Percentiles rank a stretch among this genome's conserved stretches.
Conservation (phyloP, 2,888 invertebrate genomes). For the Punctoribates punctum region DNA sequence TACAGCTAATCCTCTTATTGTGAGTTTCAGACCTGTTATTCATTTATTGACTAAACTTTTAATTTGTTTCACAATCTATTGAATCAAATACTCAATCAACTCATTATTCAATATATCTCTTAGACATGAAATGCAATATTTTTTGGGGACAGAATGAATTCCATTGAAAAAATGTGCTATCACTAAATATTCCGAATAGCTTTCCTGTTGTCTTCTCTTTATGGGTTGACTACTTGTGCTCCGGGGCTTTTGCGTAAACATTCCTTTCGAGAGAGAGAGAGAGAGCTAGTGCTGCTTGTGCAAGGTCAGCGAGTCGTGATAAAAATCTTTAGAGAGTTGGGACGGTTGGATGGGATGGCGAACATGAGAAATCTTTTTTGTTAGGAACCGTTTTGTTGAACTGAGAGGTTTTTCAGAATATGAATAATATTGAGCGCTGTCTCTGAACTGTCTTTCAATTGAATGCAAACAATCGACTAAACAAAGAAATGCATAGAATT, state of each 20-base stretch:
- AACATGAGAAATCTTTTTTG: neutral
- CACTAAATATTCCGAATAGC: constrained; percentile 11
- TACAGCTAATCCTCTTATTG: neutral
- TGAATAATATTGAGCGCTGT: neutral
- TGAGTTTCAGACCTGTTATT: neutral
- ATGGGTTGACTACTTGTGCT: constrained; percentile 6
- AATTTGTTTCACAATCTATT: neutral
- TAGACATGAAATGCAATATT: neutral
- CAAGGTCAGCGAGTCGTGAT: constrained; percentile 24
- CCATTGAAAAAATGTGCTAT: constrained; percentile 25
- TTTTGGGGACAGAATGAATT: constrained; percentile 8
- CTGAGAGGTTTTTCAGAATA: neutral
- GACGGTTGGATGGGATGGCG: neutral
- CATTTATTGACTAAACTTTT: too few relatives aligned
- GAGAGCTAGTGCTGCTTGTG: neutral
- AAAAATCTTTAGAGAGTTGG: constrained; percentile 18
- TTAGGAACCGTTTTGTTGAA: neutral
- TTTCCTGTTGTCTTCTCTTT: constrained; percentile 14
- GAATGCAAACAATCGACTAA: neutral
- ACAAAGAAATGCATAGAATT: neutral
- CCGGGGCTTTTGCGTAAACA: constrained; percentile 12
- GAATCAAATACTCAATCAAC: neutral
- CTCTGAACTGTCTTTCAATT: neutral
- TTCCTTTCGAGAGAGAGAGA: neutral
- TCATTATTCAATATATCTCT: neutral